A percentile compares a stretch with the other conserved stretches of the same genome.
Conservation (phyloP, 2,888 invertebrate genomes). For the Phoenoteleia sp. region DNA sequence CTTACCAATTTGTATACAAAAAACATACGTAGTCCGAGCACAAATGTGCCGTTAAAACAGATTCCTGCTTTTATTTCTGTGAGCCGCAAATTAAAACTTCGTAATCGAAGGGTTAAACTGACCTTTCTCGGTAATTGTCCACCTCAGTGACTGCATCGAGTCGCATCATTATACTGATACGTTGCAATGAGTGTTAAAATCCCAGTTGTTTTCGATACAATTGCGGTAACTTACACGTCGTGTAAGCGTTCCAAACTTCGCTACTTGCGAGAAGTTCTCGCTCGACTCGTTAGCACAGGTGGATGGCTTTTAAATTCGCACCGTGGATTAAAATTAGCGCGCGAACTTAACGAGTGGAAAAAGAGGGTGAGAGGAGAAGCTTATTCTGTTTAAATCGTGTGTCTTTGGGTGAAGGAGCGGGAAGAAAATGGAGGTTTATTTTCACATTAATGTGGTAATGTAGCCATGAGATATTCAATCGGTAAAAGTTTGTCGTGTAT, state of each 20-base stretch:
- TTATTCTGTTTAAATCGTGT: neutral
- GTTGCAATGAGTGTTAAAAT: neutral
- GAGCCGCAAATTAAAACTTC: neutral
- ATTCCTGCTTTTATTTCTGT: too few relatives aligned
- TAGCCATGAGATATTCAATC: too few relatives aligned
- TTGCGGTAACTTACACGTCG: slow-evolving; percentile 22
- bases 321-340: too few relatives aligned
- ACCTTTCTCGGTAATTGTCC: neutral
- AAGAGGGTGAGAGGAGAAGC: too few relatives aligned
- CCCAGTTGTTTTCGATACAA: slow-evolving; percentile 5
- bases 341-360: too few relatives aligned
- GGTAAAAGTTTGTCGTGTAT: too few relatives aligned
- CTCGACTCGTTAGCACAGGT: slow-evolving; percentile 2
- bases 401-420: neutral
- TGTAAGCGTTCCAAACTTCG: neutral
- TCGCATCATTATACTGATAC: slow-evolving; percentile 11
- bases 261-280: slow-evolving; percentile 5
- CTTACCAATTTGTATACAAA: too few relatives aligned
- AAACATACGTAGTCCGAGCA: too few relatives aligned
- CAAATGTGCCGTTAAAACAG: too few relatives aligned
- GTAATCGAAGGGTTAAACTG: neutral
- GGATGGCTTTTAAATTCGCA: slow-evolving; percentile 33
- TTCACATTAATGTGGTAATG: too few relatives aligned
- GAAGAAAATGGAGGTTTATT: too few relatives aligned
- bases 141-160: neutral